Percentiles rank a stretch among this genome's conserved stretches.
Evolutionary conservation across 1,140 invertebrate species (phyloP).

Genomic region (Drosophila athabasca): DNA sequence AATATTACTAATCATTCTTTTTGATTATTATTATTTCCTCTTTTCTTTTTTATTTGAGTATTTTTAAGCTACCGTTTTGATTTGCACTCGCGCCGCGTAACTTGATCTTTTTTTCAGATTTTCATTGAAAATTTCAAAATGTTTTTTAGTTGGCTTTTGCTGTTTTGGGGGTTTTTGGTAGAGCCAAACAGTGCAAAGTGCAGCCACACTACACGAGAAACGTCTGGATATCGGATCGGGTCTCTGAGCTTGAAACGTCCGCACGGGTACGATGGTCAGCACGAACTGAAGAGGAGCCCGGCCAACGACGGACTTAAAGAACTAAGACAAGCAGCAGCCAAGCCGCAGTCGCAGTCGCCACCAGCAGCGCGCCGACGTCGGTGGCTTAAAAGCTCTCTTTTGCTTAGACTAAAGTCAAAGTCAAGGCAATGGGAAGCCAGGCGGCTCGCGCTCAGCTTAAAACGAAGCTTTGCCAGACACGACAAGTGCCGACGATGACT

Average conservation of each 20-base stretch:
- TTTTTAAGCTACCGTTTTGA: slow-evolving; percentile 46
- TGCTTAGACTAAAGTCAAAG: slow-evolving; percentile 58
- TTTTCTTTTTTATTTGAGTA: slow-evolving; percentile 8
- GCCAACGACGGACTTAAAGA: slow-evolving; percentile 83
- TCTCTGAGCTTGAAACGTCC: slow-evolving; percentile 73
- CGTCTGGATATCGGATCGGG: slow-evolving; percentile 2
- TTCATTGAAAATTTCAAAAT: slow-evolving; percentile 22
- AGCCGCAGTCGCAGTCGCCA: slow-evolving; percentile 65
- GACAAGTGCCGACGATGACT: slow-evolving; percentile 65
- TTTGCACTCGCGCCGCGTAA: slow-evolving; percentile 67
- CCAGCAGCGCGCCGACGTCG: slow-evolving; percentile 26
- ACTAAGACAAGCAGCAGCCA: slow-evolving; percentile 68
- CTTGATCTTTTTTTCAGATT: slow-evolving; percentile 10
- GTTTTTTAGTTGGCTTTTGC: slow-evolving; percentile 39
- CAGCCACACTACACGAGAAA: slow-evolving; percentile 50
- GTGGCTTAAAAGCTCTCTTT: slow-evolving; percentile 56
- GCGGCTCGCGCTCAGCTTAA: slow-evolving; percentile 26
- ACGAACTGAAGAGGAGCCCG: slow-evolving; percentile 83
- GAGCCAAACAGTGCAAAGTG: slow-evolving; percentile 44
- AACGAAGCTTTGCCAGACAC: slow-evolving; percentile 70
- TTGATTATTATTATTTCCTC: slow-evolving; percentile 37
- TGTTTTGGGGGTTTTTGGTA: slow-evolving; percentile 35
- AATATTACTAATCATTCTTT: slow-evolving; percentile 38
- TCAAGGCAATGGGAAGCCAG: slow-evolving; percentile 53
- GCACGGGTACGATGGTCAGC: slow-evolving; percentile 83